Percentiles rank a stretch among this genome's conserved stretches.
Evolutionary conservation across 2,113 vertebrate genomes (phyloP).

Genomic region (Regulus satrapa): DNA sequence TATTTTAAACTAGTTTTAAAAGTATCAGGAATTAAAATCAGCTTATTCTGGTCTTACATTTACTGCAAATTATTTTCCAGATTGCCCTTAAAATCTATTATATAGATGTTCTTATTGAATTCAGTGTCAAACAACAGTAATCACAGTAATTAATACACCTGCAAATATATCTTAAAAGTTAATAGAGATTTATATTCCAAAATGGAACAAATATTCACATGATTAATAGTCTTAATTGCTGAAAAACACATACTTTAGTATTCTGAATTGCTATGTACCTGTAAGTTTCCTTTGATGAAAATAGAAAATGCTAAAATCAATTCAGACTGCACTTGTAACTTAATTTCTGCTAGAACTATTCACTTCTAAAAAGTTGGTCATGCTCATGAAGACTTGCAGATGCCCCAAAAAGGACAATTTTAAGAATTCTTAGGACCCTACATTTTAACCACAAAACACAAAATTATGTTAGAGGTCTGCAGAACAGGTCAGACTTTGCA

Average conservation of each 20-base stretch:
- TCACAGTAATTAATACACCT: background rate
- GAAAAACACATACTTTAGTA: background rate
- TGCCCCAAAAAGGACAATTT: accelerated
- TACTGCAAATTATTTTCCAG: background rate
- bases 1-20: background rate
- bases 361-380: background rate
- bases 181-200: background rate
- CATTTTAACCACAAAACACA: background rate
- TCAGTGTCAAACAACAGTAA: background rate
- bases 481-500: background rate
- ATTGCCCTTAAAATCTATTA: background rate
- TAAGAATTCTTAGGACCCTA: background rate
- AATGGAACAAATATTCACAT: background rate
- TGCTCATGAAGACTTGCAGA: background rate
- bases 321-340: background rate
- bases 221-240: background rate
- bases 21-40: background rate
- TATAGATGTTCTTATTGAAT: background rate
- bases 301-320: background rate
- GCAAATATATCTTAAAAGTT: background rate
- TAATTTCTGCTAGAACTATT: background rate
- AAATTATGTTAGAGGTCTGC: background rate
- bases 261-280: background rate
- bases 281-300: background rate
- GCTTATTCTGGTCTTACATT: background rate